These are phyloP conservation scores for Tauraco hartlaubi DNA, from an alignment of 2,797 vertebrate species.

Conservation along the genomic window DNA sequence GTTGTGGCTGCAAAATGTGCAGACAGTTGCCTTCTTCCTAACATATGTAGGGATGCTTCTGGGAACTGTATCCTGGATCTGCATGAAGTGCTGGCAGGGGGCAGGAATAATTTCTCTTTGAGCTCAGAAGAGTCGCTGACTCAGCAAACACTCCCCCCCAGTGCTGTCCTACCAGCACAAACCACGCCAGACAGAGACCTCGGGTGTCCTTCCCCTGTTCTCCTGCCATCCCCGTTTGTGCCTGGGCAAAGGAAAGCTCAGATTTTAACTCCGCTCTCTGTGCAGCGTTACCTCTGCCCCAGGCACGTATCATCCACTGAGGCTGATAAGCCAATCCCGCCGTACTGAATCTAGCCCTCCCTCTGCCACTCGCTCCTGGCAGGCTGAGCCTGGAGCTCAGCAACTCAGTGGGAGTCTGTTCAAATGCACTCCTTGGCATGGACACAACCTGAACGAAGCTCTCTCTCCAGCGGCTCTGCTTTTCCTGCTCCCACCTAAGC, in stretches of 20 bases:
- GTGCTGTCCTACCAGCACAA: neutral
- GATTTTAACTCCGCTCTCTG: neutral
- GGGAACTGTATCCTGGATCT: neutral
- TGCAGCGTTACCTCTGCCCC: neutral
- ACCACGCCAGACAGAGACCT: neutral
- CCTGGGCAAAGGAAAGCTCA: neutral
- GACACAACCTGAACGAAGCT: neutral
- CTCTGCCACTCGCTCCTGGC: neutral
- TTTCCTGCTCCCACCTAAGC: neutral
- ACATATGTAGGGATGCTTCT: neutral
- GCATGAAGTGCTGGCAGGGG: neutral
- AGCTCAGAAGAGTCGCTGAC: neutral
- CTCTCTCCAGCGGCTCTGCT: neutral
- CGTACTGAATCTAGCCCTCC: fast-evolving
- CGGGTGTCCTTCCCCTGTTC: neutral
- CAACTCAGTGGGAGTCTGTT: neutral
- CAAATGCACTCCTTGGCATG: neutral
- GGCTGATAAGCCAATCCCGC: neutral
- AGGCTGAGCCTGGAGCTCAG: neutral
- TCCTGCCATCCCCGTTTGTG: neutral
- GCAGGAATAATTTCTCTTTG: neutral
- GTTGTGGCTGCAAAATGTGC: neutral
- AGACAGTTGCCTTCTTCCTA: neutral
- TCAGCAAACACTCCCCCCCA: neutral
- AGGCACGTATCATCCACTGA: fast-evolving